Percentiles rank a stretch among this genome's conserved stretches.
These are phyloP conservation scores for Argyrosomus japonicus DNA, from an alignment of 2,113 vertebrate species.

Conservation along the genomic window DNA sequence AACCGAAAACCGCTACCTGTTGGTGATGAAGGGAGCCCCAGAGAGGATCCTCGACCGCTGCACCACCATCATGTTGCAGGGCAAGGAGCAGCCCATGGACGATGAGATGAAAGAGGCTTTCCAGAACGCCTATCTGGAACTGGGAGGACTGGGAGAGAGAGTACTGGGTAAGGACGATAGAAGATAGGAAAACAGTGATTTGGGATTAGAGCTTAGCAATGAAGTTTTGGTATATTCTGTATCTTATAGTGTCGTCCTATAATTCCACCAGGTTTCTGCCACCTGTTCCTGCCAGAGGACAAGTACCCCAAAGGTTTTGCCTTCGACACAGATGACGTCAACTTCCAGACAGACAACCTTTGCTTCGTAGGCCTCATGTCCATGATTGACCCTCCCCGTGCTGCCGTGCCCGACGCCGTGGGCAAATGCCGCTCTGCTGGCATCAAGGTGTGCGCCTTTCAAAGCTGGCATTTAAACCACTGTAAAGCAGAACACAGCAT, in stretches of 20 bases:
- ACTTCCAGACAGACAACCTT: constrained; percentile 91
- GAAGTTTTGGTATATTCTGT: not conserved
- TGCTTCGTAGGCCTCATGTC: constrained; percentile 96
- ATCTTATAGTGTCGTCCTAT: not conserved
- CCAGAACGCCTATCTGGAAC: constrained; percentile 92
- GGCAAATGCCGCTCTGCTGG: constrained; percentile 93
- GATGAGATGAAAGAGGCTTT: constrained; percentile 94
- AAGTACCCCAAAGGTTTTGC: constrained; percentile 93
- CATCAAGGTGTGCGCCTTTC: constrained; percentile 84
- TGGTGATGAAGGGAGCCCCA: constrained; percentile 95
- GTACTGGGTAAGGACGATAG: constrained; percentile 66
- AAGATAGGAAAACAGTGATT: not conserved
- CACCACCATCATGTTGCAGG: constrained; percentile 90
- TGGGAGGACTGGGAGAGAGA: constrained; percentile 86
- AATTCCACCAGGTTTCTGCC: constrained; percentile 89
- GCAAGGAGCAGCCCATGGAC: constrained; percentile 91
- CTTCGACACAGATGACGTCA: constrained; percentile 92
- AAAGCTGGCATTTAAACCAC: constrained; percentile 25
- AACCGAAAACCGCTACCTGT: constrained; percentile 87
- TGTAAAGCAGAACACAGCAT: not conserved
- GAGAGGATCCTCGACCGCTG: constrained; percentile 93
- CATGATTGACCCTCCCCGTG: constrained; percentile 94
- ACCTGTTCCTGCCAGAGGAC: constrained; percentile 87
- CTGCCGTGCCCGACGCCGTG: constrained; percentile 91
- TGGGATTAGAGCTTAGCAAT: not conserved